phyloP scores from a whole-genome alignment of 2,113 vertebrate species.

The Potamarius usumacintae region DNA sequence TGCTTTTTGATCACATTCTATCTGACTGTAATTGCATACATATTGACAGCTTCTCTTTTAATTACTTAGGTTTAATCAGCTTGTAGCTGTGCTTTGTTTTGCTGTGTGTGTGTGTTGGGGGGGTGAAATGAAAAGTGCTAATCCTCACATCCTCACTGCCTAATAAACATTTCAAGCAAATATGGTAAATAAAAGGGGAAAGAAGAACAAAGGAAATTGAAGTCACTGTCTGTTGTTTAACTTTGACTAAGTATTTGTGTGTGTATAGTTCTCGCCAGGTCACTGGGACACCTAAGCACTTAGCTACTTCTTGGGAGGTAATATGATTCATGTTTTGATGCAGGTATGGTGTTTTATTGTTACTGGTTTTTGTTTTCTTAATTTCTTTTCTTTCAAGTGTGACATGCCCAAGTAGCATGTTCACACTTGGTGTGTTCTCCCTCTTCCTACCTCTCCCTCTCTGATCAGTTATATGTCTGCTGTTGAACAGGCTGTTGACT shows the following conservation, averaged over 20 bases:
- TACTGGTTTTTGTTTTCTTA: neutral
- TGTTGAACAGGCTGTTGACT: neutral
- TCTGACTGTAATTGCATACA: constrained; percentile 67
- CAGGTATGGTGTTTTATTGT: neutral
- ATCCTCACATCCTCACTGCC: constrained; percentile 56
- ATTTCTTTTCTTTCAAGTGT: neutral
- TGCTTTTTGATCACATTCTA: constrained; percentile 63
- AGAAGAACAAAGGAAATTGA: constrained; percentile 21
- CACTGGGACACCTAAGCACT: constrained; percentile 14
- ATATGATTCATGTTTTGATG: neutral
- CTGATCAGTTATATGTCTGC: neutral
- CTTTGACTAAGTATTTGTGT: constrained; percentile 17
- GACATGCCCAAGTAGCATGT: neutral
- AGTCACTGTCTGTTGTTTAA: constrained; percentile 27
- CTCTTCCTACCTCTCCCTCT: neutral
- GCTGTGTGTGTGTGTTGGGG: neutral
- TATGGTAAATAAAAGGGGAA: constrained; percentile 34
- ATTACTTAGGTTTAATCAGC: constrained; percentile 59
- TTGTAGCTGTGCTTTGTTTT: constrained; percentile 65
- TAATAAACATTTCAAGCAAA: constrained; percentile 36
- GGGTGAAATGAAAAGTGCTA: constrained; percentile 61
- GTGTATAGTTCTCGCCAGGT: constrained; percentile 36
- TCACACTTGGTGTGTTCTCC: neutral
- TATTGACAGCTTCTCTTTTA: constrained; percentile 62
- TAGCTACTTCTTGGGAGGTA: neutral